Base-by-base conservation (phyloP, 2,797 vertebrate species). In the Lindbergichthys nudifrons region DNA sequence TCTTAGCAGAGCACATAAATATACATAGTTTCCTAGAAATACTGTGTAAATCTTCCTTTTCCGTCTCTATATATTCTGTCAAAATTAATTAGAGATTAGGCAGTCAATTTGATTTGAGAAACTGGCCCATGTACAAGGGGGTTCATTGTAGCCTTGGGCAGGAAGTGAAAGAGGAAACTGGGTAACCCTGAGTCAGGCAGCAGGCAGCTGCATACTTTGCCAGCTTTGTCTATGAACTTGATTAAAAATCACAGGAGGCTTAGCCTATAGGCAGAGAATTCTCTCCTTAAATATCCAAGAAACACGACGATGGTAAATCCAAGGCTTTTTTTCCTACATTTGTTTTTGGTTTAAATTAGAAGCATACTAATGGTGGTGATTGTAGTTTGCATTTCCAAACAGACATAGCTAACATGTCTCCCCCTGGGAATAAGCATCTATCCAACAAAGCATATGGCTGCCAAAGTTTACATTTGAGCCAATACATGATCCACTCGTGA, bases 161-260 rank as follows among this genome's bases (percentile, higher is more conserved):
- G 41, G 43, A 74, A 53, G 63, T 64, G 69, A 77, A 66, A 84
- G 70, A 61, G 57, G 64, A 75, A 46, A 39, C 63, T 53, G 30
- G 13, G 57, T 56, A 51, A 53, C 65, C 64, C 41, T 52, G 56
- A 73, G 66, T 64, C 48, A 78, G 52, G 47, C 59, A 65, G 48
- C 42, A 73, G 64, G 42, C 72, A 77, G 70, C 69, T 80, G 59
- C 45, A 73, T 72, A 61, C 62, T 62, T 67, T 73, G 36, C 57
- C 54, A 73, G 67, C 64, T 90, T 81, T 87, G 72, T 60, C 69
- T 78, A 75, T 75, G 72, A 86, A 88, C 57, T 62, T 82, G 80
- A 76, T 73, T 46, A 64, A 68, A 89, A 87, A 83, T 86, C 85
- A 84, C 32, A 21, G 46, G 56, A 43, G 60, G 43, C 83, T 65